Percentiles rank a stretch among this genome's conserved stretches.
phyloP scores from a whole-genome alignment of 2,113 vertebrate species.

The Campylomormyrus numenius region DNA sequence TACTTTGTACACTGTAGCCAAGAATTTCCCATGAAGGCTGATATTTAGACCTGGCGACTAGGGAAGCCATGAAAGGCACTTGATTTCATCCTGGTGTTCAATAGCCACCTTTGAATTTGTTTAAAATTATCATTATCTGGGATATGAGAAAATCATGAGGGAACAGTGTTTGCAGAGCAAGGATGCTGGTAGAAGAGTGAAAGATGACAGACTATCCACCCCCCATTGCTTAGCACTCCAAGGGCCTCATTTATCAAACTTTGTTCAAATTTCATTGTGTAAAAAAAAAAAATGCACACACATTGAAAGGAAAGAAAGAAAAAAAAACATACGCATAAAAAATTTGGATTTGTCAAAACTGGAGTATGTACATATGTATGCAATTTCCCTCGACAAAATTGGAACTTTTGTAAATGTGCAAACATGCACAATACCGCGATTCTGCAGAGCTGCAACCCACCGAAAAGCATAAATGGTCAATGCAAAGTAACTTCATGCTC shows the following conservation, averaged over 20 bases:
- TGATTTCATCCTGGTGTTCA: background rate
- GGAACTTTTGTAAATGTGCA: background rate
- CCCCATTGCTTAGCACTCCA: background rate
- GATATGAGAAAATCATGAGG: background rate
- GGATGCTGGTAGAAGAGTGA: background rate
- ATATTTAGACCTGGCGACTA: background rate
- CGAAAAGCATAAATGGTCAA: background rate
- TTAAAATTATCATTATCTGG: background rate
- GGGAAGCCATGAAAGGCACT: background rate
- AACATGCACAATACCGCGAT: background rate
- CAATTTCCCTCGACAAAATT: background rate
- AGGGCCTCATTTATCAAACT: background rate
- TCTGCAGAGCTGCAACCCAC: background rate
- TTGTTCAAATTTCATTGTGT: background rate
- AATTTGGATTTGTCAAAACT: background rate
- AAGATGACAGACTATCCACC: background rate
- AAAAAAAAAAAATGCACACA: background rate
- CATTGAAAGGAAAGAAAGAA: too few relatives aligned
- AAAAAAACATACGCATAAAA: background rate
- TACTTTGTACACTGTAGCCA: background rate
- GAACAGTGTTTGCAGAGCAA: background rate
- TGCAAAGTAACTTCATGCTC: background rate
- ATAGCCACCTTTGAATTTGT: background rate
- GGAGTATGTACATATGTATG: background rate
- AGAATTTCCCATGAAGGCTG: background rate